Evolutionary conservation across 2,113 vertebrate species (phyloP), one percentile per base, ranked within the genome.

Genomic region (Charina bottae): DNA sequence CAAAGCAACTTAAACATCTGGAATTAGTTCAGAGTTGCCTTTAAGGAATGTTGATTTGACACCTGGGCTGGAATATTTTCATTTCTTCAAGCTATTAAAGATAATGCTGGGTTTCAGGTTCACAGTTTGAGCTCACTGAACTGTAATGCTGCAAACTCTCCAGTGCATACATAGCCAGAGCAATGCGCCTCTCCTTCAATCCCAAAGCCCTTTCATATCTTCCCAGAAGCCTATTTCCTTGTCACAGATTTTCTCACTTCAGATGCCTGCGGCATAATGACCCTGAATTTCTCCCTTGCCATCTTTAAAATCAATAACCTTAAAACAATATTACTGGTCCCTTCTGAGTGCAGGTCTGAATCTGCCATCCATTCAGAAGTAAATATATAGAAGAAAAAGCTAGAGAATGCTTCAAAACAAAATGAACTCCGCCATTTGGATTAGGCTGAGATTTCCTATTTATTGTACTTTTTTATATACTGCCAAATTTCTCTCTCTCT

Each of bases 221-320:
- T 86, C 88, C 83, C 60, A 24, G 90, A 93, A 95, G 92, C 88
- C 55, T 93, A 85, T 96, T 94, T 95, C 87, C 83, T 95, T 87
- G 78, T 89, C 91, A 95, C 83, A 95, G 88, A 54, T 95, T 97
- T 92, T 97, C 93, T 97, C 72, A 95, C 92, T 94, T 95, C 62
- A 64, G 72, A 78, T 91, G 88, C 91, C 93, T 94, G 93, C 68
- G 90, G 91, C 11, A 92, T 93, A 97, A 96, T 88, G 85, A 60
- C 87, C 4, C 56, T 89, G 90, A 95, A 96, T 94, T 96, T 97
- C 89, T 97, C 94, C 91, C 92, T 95, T 94, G 89, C 68, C 86
- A 94, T 96, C 88, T 94, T 96, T 96, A 96, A 95, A 97, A 96
- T 96, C 94, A 92, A 88, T 96, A 96, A 92, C 88, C 89, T 95